Percentiles rank a stretch among this genome's conserved stretches.
phyloP scores from a whole-genome alignment of 2,888 invertebrate species.

The Dryobotodes eremita region DNA sequence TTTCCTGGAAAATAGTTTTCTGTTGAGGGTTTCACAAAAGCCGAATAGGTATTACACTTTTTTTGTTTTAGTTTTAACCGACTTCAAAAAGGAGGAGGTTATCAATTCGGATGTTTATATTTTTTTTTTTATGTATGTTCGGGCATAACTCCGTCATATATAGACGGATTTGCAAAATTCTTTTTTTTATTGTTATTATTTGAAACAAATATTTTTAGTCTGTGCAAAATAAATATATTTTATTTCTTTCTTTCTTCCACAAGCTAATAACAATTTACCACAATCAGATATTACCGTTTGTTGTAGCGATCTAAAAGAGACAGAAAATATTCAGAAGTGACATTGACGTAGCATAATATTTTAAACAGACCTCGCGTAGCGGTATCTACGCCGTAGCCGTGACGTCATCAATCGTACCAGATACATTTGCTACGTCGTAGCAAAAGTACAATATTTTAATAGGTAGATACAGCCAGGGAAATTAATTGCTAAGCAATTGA shows the following conservation, averaged over 20 bases:
- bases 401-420: neutral
- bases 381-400: neutral
- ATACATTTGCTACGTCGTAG: neutral
- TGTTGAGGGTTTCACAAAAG: neutral
- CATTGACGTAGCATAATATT: neutral
- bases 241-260: neutral
- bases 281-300: neutral
- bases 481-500: neutral
- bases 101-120: too few species aligned
- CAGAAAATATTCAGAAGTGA: neutral
- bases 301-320: neutral
- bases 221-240: neutral
- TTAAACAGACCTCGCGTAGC: neutral
- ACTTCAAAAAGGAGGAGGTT: too few species aligned
- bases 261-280: neutral
- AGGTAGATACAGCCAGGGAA: neutral
- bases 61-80: neutral
- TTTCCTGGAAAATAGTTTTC: neutral
- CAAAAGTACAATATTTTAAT: neutral
- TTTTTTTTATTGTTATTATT: too few species aligned
- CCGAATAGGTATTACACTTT: neutral
- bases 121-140: too few species aligned
- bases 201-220: too few species aligned
- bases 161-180: too few species aligned
- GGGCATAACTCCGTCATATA: too few species aligned